Base-by-base conservation (phyloP, 2,797 vertebrate genomes). In the Scolopax bukidnonensis region DNA sequence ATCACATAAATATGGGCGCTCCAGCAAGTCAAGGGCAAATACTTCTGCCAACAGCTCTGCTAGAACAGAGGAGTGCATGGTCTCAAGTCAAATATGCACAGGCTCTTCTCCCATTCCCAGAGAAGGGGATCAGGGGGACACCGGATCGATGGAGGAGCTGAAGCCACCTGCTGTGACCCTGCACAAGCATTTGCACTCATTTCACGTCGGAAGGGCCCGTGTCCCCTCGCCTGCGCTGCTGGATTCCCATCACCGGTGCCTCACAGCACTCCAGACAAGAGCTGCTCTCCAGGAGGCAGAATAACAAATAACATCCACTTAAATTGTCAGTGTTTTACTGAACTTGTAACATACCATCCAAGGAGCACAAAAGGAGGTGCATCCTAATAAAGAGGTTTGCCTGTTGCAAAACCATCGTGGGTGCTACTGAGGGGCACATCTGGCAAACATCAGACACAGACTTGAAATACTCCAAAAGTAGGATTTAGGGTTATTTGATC, bases 221-320 rank as follows among this genome's bases (percentile, higher is more conserved):
- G 38, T 23, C 51, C 5, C 1, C 53, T 68, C 4, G 1, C 19
- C n/a, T 3, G 4, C 1, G 0, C 9, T 12, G 48, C 43, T 60
- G 75, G 28, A 41, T 78, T 89, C 45, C 47, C 50, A 18, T 19
- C 40, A 6, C 33, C 11, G 1, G 8, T 51, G 57, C 59, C 59
- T 87, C 16, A 0, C 50, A 69, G 60, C 30, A 3, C 33, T 59
- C 60, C 92, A n/a, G 64, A 25, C 6, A 4, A 81, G 45, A 90
- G 75, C 38, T 63, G 61, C 60, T 90, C 74, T 51, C 69, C 1
- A 2, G 61, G 41, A 94, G 70, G 60, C 38, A 80, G 24, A 90
- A 64, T 6, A 81, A 67, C 33, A 77, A 90, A 64, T 6, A 78
- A 67, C 33, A 80, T 41, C 81, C 11, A 3, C 88, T 54, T 28